Evolutionary conservation across 1,140 invertebrate species (phyloP).

Genomic region (Neodiprion virginianus): DNA sequence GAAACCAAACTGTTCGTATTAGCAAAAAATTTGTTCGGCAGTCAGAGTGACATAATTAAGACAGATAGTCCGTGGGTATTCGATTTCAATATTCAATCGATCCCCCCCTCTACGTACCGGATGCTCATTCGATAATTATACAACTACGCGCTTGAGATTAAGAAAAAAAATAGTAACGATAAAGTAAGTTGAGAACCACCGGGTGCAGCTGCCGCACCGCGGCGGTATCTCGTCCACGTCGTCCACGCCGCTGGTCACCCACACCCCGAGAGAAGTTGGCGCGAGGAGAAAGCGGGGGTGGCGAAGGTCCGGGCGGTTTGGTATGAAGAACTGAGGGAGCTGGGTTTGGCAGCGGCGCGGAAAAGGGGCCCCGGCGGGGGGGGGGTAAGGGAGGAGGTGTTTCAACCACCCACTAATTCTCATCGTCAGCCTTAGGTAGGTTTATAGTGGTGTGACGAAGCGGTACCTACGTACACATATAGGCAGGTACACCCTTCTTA

Average conservation of each 20-base stretch:
- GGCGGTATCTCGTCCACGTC: constrained; percentile 48
- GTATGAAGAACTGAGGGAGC: background rate
- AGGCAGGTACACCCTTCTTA: background rate
- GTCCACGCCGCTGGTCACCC: constrained; percentile 47
- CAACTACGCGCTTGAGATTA: too few relatives aligned
- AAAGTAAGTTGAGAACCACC: constrained; percentile 47
- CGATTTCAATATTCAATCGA: too few relatives aligned
- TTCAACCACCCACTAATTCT: background rate
- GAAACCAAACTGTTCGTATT: too few relatives aligned
- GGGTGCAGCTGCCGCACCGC: constrained; percentile 48
- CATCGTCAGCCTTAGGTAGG: constrained; percentile 4
- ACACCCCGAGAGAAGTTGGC: constrained; percentile 54
- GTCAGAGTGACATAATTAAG: background rate
- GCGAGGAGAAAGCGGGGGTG: constrained; percentile 28
- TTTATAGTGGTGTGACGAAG: background rate
- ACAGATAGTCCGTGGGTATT: background rate
- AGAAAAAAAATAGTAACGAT: background rate
- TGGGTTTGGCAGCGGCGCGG: constrained; percentile 23
- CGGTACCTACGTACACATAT: background rate
- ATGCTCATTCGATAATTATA: too few relatives aligned
- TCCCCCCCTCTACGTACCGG: background rate
- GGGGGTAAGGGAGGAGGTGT: constrained; percentile 17
- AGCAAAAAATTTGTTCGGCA: background rate
- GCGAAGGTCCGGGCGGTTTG: constrained; percentile 16
- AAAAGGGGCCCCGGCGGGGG: constrained; percentile 30